phyloP scores from a whole-genome alignment of 2,113 vertebrate species.

The Illadopsis cleaveri region DNA sequence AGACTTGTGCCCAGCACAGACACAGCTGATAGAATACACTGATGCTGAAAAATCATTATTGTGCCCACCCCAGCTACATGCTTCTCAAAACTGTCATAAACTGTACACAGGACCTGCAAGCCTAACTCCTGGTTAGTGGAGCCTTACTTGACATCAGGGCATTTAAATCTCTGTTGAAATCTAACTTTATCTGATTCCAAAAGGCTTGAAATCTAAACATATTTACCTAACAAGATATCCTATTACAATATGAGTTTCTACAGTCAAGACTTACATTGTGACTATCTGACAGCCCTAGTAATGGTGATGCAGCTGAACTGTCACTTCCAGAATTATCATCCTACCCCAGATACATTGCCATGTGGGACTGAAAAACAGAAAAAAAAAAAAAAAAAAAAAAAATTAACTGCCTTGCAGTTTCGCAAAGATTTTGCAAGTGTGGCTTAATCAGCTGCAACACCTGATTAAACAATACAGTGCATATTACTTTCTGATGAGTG shows the following conservation, averaged over 20 bases:
- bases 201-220: neutral
- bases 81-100: neutral
- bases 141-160: neutral
- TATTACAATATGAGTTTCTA: neutral
- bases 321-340: neutral
- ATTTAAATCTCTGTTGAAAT: neutral
- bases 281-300: neutral
- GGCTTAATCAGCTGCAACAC: slow-evolving; percentile 66
- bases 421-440: neutral
- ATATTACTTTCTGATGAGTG: slow-evolving; percentile 59
- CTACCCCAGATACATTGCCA: neutral
- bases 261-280: neutral
- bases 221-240: neutral
- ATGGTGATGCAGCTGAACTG: neutral
- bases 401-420: slow-evolving; percentile 42
- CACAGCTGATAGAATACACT: neutral
- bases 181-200: neutral
- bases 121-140: neutral
- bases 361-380: neutral
- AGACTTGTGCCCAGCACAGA: neutral
- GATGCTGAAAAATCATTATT: neutral
- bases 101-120: neutral
- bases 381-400: neutral
- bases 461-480: slow-evolving; percentile 56
- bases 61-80: neutral